A percentile compares a stretch with the other conserved stretches of the same genome.
Evolutionary conservation across 2,888 invertebrate species (phyloP).

Genomic region (Escarpia spicata): DNA sequence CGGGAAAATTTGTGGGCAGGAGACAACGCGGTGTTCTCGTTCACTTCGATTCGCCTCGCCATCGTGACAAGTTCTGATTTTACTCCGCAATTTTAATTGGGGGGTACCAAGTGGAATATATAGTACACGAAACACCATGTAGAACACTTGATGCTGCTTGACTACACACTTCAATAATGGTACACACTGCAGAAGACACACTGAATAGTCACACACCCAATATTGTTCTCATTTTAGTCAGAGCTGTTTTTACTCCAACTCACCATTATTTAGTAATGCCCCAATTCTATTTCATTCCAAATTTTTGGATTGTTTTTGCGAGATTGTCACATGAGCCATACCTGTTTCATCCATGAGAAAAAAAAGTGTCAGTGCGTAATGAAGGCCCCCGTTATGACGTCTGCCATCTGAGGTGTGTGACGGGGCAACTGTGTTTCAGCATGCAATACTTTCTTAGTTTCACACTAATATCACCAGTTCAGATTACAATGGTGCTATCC

Average conservation of each 20-base stretch:
- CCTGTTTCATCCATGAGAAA: not conserved
- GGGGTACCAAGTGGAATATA: too few species aligned
- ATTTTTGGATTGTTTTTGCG: not conserved
- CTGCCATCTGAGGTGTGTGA: not conserved
- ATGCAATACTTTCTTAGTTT: conserved; percentile 6
- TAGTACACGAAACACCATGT: too few species aligned
- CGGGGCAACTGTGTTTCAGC: not conserved
- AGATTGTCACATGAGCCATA: not conserved
- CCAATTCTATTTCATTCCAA: not conserved
- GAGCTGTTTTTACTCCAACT: not conserved
- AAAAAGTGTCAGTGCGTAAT: not conserved
- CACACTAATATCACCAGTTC: not conserved
- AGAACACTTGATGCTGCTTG: too few species aligned
- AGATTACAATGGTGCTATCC: not conserved
- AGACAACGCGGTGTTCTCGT: too few species aligned
- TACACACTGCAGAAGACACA: too few species aligned
- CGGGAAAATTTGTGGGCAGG: too few species aligned
- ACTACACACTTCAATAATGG: too few species aligned
- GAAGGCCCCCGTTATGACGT: not conserved
- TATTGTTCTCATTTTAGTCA: not conserved
- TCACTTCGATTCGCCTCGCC: too few species aligned
- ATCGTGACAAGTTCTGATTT: too few species aligned
- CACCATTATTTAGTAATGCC: too few species aligned
- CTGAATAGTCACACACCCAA: too few species aligned
- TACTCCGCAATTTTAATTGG: too few species aligned